A percentile compares a stretch with the other conserved stretches of the same genome.
Conservation (phyloP, 2,113 vertebrate species). For the Columba janthina region DNA sequence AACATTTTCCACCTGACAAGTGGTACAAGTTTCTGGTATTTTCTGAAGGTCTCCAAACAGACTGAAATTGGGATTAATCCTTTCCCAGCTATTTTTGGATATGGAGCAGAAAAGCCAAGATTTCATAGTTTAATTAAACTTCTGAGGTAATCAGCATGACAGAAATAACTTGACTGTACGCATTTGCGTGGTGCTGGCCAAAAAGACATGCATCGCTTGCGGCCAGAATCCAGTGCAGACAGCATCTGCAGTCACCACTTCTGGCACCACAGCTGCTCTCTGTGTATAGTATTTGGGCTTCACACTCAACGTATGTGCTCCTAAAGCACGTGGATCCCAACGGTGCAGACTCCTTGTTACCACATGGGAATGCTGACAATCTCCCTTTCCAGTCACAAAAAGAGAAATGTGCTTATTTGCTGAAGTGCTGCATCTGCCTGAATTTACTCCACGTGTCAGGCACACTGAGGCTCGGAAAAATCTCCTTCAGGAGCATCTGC, state of each 20-base stretch:
- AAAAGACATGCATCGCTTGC: neutral
- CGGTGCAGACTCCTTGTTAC: neutral
- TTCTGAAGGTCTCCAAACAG: neutral
- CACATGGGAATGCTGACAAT: neutral
- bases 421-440: neutral
- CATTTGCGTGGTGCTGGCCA: neutral
- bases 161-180: slow-evolving; percentile 33
- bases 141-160: neutral
- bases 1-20: neutral
- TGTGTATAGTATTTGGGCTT: neutral
- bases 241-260: neutral
- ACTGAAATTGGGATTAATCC: neutral
- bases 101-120: slow-evolving; percentile 30
- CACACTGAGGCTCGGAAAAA: neutral
- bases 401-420: neutral
- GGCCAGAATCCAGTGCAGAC: slow-evolving; percentile 15
- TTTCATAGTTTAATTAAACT: slow-evolving; percentile 43
- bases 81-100: neutral
- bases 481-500: neutral
- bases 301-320: neutral
- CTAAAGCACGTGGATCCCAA: neutral
- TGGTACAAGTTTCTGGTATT: neutral
- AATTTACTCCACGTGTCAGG: neutral
- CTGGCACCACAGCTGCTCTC: neutral
- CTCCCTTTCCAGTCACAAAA: neutral